phyloP scores from a whole-genome alignment of 2,888 invertebrate species.

The Tenthredo notha region DNA sequence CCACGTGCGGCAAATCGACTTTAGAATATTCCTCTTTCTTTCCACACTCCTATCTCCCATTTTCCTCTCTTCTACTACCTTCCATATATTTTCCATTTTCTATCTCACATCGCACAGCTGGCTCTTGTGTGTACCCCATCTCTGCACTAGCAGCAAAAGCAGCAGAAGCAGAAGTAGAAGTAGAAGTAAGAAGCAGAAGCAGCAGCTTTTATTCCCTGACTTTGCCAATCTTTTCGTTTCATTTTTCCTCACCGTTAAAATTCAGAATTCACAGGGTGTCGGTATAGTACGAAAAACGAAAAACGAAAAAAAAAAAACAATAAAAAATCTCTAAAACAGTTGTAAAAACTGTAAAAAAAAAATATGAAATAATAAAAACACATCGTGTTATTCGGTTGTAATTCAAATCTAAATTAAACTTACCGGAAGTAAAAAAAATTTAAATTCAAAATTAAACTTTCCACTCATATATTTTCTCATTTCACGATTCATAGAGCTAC shows the following conservation, averaged over 20 bases:
- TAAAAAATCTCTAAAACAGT: background rate
- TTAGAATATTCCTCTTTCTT: slow-evolving; percentile 42
- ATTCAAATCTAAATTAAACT: too few relatives aligned
- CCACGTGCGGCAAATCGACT: slow-evolving; percentile 50
- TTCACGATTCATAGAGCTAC: too few relatives aligned
- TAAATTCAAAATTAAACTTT: too few relatives aligned
- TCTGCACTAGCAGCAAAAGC: background rate
- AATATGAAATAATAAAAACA: background rate
- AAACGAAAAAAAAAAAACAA: too few relatives aligned
- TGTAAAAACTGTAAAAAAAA: background rate
- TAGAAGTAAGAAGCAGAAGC: too few relatives aligned
- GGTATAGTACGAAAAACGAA: background rate
- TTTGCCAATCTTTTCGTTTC: slow-evolving; percentile 36
- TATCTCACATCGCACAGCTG: slow-evolving; percentile 14
- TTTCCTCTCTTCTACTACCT: background rate
- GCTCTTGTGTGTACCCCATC: slow-evolving; percentile 9
- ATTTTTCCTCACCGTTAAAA: slow-evolving; percentile 14
- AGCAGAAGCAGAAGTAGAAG: background rate
- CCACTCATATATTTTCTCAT: too few relatives aligned
- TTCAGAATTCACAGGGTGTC: slow-evolving; percentile 9
- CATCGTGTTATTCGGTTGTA: background rate
- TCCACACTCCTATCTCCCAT: slow-evolving; percentile 13
- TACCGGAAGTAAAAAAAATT: too few relatives aligned
- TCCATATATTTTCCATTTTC: background rate
- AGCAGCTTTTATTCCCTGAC: slow-evolving; percentile 1